Conservation (phyloP, 2,113 vertebrate genomes). For the Phalacrocorax aristotelis region DNA sequence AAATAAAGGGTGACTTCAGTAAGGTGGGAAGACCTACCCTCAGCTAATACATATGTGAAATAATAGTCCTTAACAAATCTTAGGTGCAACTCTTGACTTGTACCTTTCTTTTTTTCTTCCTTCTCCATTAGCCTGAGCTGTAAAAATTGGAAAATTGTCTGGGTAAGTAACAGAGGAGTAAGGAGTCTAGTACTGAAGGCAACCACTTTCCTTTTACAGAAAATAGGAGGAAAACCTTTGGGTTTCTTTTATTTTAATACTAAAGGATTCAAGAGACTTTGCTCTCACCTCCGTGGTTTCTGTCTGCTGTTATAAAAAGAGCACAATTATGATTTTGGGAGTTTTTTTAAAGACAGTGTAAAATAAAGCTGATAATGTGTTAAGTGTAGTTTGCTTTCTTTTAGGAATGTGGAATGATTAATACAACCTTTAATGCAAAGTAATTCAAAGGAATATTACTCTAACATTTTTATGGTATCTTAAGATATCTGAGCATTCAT, state of each 20-base stretch:
- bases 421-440: background rate
- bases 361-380: background rate
- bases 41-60: rapidly evolving
- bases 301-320: background rate
- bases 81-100: background rate
- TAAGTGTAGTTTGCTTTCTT: background rate
- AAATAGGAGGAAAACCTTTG: background rate
- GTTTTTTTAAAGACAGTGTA: background rate
- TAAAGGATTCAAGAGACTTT: background rate
- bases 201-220: background rate
- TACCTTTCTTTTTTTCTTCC: background rate
- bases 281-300: background rate
- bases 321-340: background rate
- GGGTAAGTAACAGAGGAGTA: background rate
- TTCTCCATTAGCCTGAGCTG: background rate
- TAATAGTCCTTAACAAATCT: no score
- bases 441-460: background rate
- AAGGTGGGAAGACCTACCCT: background rate
- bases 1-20: background rate
- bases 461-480: background rate
- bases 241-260: background rate
- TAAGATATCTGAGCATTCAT: background rate
- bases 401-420: background rate
- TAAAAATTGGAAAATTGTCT: background rate
- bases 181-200: background rate